Base-by-base conservation (phyloP, 2,888 invertebrate species). In the Philopedon plagiatum region DNA sequence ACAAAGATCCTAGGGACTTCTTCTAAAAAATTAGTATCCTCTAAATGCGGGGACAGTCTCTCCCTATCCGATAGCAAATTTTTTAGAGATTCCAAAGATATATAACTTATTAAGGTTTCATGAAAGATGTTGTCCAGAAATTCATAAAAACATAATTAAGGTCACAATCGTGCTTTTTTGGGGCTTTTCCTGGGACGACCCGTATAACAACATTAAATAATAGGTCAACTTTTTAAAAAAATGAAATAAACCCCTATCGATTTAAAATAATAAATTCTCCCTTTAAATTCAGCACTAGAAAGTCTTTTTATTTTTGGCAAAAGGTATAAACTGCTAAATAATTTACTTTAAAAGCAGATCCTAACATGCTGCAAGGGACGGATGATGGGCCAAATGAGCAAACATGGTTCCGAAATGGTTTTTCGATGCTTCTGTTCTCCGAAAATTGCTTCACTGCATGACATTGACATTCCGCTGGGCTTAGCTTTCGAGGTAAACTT, bases 331-430 rank as follows among this genome's bases (percentile, higher is more conserved):
- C 61, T 67, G 51, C 37, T 78, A 74, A 76, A 78, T 77, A 76
- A 76, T 78, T 76, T 29, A 78, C 69, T 61, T 69, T 67, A 65
- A 67, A 75, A 77, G 76, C 73, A 76, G 75, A 77, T 77, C 76
- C 77, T 76, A 77, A 78, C 77, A 78, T 73, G 76, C 73, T 79
- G 76, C 75, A 74, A 76, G 78, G 79, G 77, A 78, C 78, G 79
- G 77, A 76, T 83, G 82, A 82, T 81, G 81, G 79, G 76, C 81
- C 80, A 83, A 83, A 84, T 83, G 82, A 82, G 80, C 79, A 79
- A 79, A 81, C 83, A 81, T 74, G 80, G 77, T 76, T 78, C 77
- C 78, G 80, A 84, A 84, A 83, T 83, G 83, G 81, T 84, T 83
- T 84, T 84, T 83, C 83, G 81, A 82, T 83, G 83, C 83, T 83